Evolutionary conservation across 2,888 invertebrate genomes (phyloP), one percentile per base, ranked within the genome.

Genomic region (Crossocerus cetratus): DNA sequence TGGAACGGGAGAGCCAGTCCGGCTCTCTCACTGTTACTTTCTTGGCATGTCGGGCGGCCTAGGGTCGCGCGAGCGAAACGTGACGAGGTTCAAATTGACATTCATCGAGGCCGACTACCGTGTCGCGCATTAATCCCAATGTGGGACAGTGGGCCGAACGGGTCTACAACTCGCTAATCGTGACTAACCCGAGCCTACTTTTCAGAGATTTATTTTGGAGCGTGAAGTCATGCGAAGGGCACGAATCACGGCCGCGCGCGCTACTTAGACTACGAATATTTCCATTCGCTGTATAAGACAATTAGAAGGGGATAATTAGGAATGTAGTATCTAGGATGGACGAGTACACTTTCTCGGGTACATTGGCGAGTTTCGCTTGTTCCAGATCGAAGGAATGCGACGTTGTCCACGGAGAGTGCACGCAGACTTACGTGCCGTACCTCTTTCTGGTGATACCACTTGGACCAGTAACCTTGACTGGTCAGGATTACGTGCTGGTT

Each of bases 401-500:
- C 77, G 93, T 97, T 21, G 94, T 98, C 23, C 93, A 96, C 75
- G 97, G 97, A 18, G 95, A 96, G 86, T 98, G 97, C 88, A 96
- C 97, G 70, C 97, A 97, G 90, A 97, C 97, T 0, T 96, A 96
- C 91, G 96, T 97, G 81, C 97, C 97, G 13, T 97, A 97, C 89
- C 91, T 98, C 82, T 98, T 98, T 91, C 92, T 97, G 90, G 97
- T 97, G 69, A 95, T 97, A 72, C 97, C 97, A 0, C 90, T 97
- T 66, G 97, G 97, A 4, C 97, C 97, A 14, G 97, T 97, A 18
- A 97, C 97, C 13, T 91, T 97, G 18, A 97, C 97, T 2, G 97
- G 97, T 3, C 97, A 97, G 90, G 97, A 97, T 91, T 98, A 98
- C 91, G 97, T 98, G n/a, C 92, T 98, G 61, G 97, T 98, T 23